A percentile compares a stretch with the other conserved stretches of the same genome.
These are phyloP conservation scores for Heliocidaris tuberculata DNA, from an alignment of 35 echinoderm and acorn worm species.

Conservation along the genomic window DNA sequence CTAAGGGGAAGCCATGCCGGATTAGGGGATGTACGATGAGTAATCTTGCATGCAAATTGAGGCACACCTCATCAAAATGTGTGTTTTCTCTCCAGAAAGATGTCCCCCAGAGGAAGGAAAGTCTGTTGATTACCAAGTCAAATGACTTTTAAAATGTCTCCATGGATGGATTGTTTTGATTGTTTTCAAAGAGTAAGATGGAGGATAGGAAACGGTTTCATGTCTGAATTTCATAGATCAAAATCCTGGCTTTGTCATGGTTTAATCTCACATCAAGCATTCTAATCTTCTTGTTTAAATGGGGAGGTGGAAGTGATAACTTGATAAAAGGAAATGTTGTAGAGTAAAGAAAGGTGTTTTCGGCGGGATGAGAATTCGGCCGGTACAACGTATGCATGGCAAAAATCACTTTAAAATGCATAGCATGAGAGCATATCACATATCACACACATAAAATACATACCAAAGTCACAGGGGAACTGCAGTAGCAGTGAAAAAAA, in stretches of 20 bases:
- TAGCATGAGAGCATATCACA: no score
- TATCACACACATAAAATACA: no score
- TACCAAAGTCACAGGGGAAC: no score
- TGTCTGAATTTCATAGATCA: no score
- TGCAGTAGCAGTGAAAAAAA: no score
- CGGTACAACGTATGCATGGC: no score
- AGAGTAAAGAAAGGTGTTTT: no score
- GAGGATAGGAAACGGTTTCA: neutral
- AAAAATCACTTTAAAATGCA: no score
- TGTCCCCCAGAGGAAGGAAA: neutral
- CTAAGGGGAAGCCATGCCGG: neutral
- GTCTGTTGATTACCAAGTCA: neutral
- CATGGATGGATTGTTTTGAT: neutral
- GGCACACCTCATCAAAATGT: neutral
- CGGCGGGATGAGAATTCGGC: no score
- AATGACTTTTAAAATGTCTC: neutral
- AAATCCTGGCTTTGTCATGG: neutral
- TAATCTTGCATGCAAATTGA: slow-evolving; percentile 5
- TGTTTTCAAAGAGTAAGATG: neutral
- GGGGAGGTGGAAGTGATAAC: neutral
- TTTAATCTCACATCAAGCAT: neutral
- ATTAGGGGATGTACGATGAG: neutral
- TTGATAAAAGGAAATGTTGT: no score
- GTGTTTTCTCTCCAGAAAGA: neutral
- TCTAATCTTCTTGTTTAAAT: neutral